Percentiles rank a stretch among this genome's conserved stretches.
These are phyloP conservation scores for Sitta europaea DNA, from an alignment of 2,113 vertebrate species.

Conservation along the genomic window DNA sequence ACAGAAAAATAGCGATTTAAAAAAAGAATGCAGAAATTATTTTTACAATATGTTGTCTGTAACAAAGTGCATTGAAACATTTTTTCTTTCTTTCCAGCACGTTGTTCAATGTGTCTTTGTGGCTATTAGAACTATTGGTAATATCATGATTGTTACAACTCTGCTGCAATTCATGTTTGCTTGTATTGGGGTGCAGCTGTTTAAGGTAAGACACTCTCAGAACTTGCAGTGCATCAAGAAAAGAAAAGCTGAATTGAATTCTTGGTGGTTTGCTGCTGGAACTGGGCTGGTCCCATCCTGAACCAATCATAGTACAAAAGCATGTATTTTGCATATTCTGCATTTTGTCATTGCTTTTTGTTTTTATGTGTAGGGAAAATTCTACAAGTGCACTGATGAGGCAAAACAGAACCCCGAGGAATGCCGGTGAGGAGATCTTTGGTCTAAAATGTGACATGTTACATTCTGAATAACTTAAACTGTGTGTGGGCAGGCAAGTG, in stretches of 20 bases:
- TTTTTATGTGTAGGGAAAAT: constrained; percentile 85
- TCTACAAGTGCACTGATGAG: constrained; percentile 96
- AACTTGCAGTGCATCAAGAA: neutral
- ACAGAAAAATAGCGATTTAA: neutral
- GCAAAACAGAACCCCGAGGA: constrained; percentile 89
- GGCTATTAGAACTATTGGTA: constrained; percentile 97
- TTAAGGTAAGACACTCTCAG: constrained; percentile 82
- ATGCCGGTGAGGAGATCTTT: constrained; percentile 83
- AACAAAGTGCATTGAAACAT: neutral
- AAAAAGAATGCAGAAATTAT: neutral
- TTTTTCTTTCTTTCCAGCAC: constrained; percentile 75
- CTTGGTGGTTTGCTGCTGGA: neutral
- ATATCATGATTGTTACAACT: constrained; percentile 99
- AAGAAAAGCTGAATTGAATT: neutral
- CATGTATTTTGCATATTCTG: neutral
- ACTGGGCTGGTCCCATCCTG: neutral
- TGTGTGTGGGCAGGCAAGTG: neutral
- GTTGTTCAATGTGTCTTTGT: constrained; percentile 99
- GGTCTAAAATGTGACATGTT: neutral
- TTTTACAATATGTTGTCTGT: neutral
- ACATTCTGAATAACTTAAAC: neutral
- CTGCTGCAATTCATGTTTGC: constrained; percentile 99
- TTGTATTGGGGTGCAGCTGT: constrained; percentile 96
- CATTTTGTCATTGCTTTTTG: constrained; percentile 26
- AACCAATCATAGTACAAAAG: neutral